Conservation (phyloP, 2,113 vertebrate genomes). For the Microcebus ravelobensis region DNA sequence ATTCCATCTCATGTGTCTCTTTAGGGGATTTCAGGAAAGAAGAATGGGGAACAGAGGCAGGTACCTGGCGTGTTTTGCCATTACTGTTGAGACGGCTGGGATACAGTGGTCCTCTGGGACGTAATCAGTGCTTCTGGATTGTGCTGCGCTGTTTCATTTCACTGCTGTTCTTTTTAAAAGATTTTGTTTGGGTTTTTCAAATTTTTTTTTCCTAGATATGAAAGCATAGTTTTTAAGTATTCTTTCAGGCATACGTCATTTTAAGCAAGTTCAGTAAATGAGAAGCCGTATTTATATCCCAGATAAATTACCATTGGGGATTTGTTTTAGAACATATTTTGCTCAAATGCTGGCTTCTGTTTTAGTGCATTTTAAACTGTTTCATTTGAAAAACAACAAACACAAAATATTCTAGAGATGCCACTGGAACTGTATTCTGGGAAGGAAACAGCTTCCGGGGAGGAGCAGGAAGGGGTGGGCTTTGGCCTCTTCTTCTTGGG, state of each 20-base stretch:
- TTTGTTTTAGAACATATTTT: constrained; percentile 25
- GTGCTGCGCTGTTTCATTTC: background rate
- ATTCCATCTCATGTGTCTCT: constrained; percentile 2
- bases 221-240: background rate
- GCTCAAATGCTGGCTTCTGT: background rate
- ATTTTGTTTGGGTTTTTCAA: background rate
- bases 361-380: background rate
- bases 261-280: background rate
- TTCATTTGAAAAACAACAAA: background rate
- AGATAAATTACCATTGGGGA: background rate
- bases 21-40: background rate
- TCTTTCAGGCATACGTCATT: background rate
- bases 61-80: background rate
- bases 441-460: background rate
- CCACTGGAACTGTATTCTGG: background rate
- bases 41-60: background rate
- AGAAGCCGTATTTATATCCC: background rate
- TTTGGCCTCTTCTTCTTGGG: too few relatives aligned
- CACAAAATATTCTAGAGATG: background rate
- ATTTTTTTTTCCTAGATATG: background rate
- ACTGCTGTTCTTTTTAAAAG: background rate
- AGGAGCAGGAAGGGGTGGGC: too few relatives aligned
- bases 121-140: background rate
- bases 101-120: background rate
- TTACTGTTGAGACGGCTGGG: background rate